phyloP scores from a whole-genome alignment of 2,888 invertebrate species.

The Polymixis lichenea region DNA sequence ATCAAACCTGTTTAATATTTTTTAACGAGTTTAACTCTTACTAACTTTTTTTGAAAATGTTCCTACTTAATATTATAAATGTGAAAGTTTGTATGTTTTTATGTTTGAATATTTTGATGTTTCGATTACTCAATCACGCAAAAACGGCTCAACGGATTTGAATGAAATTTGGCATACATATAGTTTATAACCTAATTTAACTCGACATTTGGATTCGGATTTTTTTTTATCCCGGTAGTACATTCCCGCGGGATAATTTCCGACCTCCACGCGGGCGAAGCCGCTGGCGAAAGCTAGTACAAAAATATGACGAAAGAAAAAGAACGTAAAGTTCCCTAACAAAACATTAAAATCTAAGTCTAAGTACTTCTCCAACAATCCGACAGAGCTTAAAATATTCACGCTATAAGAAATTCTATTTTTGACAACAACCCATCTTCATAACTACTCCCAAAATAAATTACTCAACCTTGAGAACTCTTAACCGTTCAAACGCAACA shows the following conservation, averaged over 20 bases:
- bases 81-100: too few relatives aligned
- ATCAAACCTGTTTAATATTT: not conserved
- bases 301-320: not conserved
- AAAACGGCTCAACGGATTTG: too few relatives aligned
- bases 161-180: too few relatives aligned
- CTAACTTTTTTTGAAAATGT: not conserved
- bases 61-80: too few relatives aligned
- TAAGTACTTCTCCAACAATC: slow-evolving; percentile 12
- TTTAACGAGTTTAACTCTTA: not conserved
- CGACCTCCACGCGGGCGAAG: too few relatives aligned
- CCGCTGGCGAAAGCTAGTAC: too few relatives aligned
- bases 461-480: slow-evolving; percentile 54
- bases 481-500: slow-evolving; percentile 58
- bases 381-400: slow-evolving; percentile 7
- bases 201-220: too few relatives aligned
- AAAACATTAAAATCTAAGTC: not conserved
- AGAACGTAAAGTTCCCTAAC: not conserved
- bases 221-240: too few relatives aligned
- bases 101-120: too few relatives aligned
- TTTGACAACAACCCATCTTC: slow-evolving; percentile 18
- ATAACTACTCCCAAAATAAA: slow-evolving; percentile 42
- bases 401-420: slow-evolving; percentile 38
- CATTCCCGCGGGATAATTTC: too few relatives aligned
- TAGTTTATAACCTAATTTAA: too few relatives aligned
- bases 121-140: too few relatives aligned